Percentiles rank a stretch among this genome's conserved stretches.
phyloP scores from a whole-genome alignment of 2,888 invertebrate species.

The Amblyjoppa fuscipennis region DNA sequence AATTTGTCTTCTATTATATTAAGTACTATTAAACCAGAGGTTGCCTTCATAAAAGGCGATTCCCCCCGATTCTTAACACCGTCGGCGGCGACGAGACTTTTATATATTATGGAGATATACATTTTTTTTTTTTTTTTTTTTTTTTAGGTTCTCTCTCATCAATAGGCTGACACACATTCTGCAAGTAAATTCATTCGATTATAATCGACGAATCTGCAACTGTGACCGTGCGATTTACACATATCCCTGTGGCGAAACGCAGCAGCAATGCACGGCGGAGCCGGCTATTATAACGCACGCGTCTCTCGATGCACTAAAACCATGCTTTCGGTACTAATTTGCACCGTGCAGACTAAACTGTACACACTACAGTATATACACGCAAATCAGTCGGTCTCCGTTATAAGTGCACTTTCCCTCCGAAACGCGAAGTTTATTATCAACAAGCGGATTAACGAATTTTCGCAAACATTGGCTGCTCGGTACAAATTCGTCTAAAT shows the following conservation, averaged over 20 bases:
- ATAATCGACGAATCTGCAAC: constrained; percentile 25
- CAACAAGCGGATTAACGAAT: constrained; percentile 46
- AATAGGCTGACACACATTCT: neutral
- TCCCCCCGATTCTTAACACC: no score
- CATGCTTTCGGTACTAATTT: constrained; percentile 6
- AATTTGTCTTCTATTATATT: no score
- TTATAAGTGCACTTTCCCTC: constrained; percentile 59
- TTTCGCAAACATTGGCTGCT: constrained; percentile 50
- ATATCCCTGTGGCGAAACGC: constrained; percentile 37
- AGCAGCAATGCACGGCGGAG: constrained; percentile 9
- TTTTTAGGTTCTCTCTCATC: neutral
- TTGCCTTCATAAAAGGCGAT: no score
- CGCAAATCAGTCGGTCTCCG: constrained; percentile 28
- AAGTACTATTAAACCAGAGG: no score
- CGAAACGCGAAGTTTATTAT: constrained; percentile 62
- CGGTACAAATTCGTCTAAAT: neutral
- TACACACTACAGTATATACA: neutral
- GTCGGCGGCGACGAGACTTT: no score
- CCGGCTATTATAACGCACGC: neutral
- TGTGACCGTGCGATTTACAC: constrained; percentile 22
- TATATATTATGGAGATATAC: no score
- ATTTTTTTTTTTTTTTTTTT: neutral
- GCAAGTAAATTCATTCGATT: constrained; percentile 6
- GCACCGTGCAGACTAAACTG: neutral
- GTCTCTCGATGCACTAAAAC: neutral